A percentile compares a stretch with the other conserved stretches of the same genome.
These are phyloP conservation scores for Corythornis madagascariensis DNA, from an alignment of 2,113 vertebrate species.

Conservation along the genomic window DNA sequence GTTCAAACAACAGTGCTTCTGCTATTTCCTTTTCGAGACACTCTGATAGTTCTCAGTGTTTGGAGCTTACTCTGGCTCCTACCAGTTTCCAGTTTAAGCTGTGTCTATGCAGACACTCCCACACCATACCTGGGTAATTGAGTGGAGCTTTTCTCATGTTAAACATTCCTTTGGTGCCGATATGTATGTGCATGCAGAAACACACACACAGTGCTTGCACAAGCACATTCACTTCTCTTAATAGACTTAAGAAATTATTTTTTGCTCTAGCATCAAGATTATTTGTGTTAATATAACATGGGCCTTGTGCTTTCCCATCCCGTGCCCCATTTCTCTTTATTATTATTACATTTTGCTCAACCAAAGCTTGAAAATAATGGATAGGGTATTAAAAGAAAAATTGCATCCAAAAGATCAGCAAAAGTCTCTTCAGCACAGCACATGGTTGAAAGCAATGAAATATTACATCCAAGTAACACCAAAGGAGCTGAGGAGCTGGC, in stretches of 20 bases:
- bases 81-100: background rate
- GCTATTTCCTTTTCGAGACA: constrained; percentile 57
- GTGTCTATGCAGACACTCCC: background rate
- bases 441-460: background rate
- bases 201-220: background rate
- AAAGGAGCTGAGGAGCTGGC: background rate
- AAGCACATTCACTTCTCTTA: background rate
- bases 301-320: background rate
- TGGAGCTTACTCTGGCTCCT: constrained; percentile 9
- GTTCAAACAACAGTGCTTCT: constrained; percentile 20
- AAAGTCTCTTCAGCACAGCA: background rate
- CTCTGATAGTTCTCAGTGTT: background rate
- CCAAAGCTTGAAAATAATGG: background rate
- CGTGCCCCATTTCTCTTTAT: background rate
- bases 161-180: background rate
- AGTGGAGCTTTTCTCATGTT: background rate
- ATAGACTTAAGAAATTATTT: background rate
- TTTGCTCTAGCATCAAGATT: background rate
- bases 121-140: background rate
- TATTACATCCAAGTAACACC: background rate
- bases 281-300: background rate
- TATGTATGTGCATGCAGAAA: background rate
- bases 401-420: background rate
- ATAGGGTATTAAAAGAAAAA: background rate
- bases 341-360: background rate